Evolutionary conservation across 2,113 vertebrate genomes (phyloP).

Genomic region (Herpailurus yagouaroundi): DNA sequence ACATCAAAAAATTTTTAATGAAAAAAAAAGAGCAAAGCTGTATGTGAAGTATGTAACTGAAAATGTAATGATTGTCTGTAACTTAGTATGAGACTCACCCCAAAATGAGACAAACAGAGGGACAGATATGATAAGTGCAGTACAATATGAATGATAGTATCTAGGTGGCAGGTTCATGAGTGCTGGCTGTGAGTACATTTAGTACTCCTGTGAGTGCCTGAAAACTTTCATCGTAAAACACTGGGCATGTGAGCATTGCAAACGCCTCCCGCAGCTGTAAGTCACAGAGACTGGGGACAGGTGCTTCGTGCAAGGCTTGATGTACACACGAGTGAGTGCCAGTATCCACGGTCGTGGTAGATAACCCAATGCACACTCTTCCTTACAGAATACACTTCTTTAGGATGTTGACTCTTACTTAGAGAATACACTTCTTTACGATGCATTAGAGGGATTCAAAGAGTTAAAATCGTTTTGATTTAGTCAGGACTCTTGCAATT

Average conservation of each 20-base stretch:
- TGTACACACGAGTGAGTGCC: background rate
- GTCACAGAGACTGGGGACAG: background rate
- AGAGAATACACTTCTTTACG: background rate
- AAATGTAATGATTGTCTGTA: background rate
- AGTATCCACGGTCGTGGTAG: background rate
- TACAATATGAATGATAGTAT: background rate
- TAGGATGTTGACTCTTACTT: background rate
- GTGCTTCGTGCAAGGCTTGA: background rate
- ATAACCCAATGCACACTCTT: background rate
- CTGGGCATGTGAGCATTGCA: background rate
- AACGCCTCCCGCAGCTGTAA: background rate
- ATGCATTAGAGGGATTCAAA: background rate
- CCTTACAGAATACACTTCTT: background rate
- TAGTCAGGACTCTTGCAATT: background rate
- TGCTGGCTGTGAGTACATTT: background rate
- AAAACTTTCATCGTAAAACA: slow-evolving; percentile 15
- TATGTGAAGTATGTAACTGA: background rate
- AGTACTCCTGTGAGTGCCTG: background rate
- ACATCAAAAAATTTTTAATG: too few species aligned
- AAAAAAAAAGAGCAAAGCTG: background rate
- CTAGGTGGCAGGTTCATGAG: background rate
- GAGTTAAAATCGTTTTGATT: background rate
- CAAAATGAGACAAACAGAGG: background rate
- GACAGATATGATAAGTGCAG: background rate
- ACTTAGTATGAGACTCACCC: slow-evolving; percentile 5